Percentiles rank a stretch among this genome's conserved stretches.
phyloP scores from a whole-genome alignment of 2,113 vertebrate species.

The Nothobranchius furzeri region DNA sequence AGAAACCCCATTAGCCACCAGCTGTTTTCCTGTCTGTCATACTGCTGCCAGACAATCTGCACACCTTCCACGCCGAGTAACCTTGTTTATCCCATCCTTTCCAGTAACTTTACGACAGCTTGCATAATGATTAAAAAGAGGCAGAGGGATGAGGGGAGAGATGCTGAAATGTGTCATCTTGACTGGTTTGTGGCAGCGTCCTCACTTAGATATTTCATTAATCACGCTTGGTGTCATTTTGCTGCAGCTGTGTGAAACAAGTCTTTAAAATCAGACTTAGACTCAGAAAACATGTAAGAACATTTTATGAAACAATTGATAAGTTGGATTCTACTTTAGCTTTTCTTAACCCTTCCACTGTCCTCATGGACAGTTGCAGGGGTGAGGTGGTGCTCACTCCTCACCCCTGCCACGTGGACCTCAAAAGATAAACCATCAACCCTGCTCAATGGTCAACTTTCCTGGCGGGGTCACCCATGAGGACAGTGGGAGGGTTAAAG shows the following conservation, averaged over 20 bases:
- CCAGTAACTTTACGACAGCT: constrained; percentile 23
- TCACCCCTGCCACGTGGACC: no score
- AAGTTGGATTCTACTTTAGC: no score
- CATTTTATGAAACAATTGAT: no score
- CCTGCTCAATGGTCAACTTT: no score
- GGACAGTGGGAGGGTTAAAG: no score
- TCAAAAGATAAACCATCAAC: no score
- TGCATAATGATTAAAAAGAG: constrained; percentile 43
- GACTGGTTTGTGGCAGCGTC: constrained; percentile 20
- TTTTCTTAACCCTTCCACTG: no score
- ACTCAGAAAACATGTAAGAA: background rate
- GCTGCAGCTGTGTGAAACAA: constrained; percentile 5
- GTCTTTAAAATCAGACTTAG: constrained; percentile 15
- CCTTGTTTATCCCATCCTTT: constrained; percentile 42
- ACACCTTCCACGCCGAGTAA: constrained; percentile 50
- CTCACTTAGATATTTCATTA: constrained; percentile 30
- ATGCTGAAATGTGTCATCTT: constrained; percentile 34
- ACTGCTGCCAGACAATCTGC: constrained; percentile 25
- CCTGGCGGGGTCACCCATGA: no score
- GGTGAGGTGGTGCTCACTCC: no score
- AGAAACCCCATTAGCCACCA: constrained; percentile 54
- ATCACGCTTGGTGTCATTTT: constrained; percentile 3
- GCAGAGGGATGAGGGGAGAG: constrained; percentile 16
- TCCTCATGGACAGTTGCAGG: no score
- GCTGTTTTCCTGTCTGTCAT: constrained; percentile 56